These are phyloP conservation scores for Chlorospingus flavigularis DNA, from an alignment of 2,797 vertebrate species.

Conservation along the genomic window DNA sequence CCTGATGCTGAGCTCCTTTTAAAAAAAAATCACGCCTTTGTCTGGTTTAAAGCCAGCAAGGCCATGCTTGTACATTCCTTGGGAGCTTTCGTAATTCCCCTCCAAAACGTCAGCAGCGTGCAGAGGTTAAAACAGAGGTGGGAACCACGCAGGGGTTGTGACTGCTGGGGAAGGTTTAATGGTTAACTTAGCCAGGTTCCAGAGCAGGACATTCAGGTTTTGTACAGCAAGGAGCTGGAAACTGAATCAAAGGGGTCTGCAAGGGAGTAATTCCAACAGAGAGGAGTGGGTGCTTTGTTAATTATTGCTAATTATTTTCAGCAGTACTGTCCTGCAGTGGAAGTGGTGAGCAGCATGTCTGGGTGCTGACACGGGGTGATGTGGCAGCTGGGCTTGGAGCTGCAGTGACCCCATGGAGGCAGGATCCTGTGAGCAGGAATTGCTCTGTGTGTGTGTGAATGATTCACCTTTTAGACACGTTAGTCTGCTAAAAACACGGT, in stretches of 20 bases:
- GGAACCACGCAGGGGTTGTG: rapidly evolving
- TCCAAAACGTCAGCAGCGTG: neutral
- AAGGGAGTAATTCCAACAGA: neutral
- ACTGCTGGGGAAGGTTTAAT: neutral
- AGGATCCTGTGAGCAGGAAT: neutral
- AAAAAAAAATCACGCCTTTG: rapidly evolving
- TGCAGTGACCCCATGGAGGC: neutral
- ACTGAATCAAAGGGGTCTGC: neutral
- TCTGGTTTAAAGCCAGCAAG: rapidly evolving
- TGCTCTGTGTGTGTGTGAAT: neutral
- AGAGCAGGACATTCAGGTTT: neutral
- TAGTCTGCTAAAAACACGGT: neutral
- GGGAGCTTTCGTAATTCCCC: neutral
- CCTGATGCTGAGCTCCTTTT: neutral
- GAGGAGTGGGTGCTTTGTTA: neutral
- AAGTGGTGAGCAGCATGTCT: neutral
- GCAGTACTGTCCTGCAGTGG: neutral
- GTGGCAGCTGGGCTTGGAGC: neutral
- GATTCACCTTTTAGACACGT: neutral
- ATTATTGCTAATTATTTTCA: neutral
- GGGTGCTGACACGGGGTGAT: neutral
- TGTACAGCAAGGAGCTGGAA: neutral
- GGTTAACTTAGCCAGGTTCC: neutral
- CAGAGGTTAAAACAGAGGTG: neutral
- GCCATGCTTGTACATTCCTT: neutral